These are phyloP conservation scores for Halcyon smyrnensis DNA, from an alignment of 2,797 vertebrate genomes.

Conservation along the genomic window DNA sequence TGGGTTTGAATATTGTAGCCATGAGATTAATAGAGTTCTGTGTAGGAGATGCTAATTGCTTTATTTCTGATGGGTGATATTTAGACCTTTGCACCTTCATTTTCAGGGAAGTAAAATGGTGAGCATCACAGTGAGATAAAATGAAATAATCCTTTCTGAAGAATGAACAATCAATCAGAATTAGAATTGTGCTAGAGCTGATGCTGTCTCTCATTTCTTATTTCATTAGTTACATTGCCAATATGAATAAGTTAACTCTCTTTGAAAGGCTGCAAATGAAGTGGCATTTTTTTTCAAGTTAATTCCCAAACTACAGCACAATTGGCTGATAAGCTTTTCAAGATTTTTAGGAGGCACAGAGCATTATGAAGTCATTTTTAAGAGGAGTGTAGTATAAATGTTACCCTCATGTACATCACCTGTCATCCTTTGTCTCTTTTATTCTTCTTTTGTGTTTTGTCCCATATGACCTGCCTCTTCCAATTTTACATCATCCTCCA, in stretches of 20 bases:
- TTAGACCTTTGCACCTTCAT: not conserved
- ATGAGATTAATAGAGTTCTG: constrained; percentile 9
- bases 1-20: not conserved
- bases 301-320: not conserved
- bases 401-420: not conserved
- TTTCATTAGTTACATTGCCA: constrained; percentile 1
- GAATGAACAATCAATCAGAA: constrained; percentile 6
- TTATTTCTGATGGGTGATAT: not conserved
- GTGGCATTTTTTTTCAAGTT: not conserved
- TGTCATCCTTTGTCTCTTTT: not conserved
- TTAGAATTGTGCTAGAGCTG: not conserved
- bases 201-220: not conserved
- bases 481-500: not conserved
- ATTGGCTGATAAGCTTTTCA: not conserved
- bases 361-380: not conserved
- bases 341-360: not conserved
- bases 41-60: constrained; percentile 1
- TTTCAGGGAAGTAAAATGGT: constrained; percentile 20
- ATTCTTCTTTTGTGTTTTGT: not conserved
- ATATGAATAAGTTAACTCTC: not conserved
- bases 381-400: not conserved
- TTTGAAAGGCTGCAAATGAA: not conserved
- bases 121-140: not conserved
- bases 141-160: constrained; percentile 5
- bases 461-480: not conserved